These are phyloP conservation scores for Psilopsiagon aymara DNA, from an alignment of 2,113 vertebrate species.

Conservation along the genomic window DNA sequence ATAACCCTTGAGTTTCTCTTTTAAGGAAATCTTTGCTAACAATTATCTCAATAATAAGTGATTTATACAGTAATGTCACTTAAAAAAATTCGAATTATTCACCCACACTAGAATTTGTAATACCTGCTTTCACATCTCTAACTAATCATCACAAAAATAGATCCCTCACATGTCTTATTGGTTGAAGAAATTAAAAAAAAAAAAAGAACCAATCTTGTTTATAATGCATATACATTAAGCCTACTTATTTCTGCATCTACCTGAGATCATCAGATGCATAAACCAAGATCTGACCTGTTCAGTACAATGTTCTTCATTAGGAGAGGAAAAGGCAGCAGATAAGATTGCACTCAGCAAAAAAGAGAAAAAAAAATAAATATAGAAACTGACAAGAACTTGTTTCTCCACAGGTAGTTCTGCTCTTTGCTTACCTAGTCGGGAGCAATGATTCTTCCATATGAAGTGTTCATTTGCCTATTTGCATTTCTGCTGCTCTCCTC, in stretches of 20 bases:
- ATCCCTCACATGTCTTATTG: background rate
- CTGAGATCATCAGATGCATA: background rate
- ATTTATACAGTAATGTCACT: background rate
- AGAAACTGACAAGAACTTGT: background rate
- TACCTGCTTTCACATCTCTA: background rate
- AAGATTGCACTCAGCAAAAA: background rate
- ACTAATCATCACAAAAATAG: background rate
- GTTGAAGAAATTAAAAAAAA: background rate
- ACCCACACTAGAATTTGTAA: background rate
- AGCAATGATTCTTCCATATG: background rate
- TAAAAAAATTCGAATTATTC: background rate
- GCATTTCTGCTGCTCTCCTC: background rate
- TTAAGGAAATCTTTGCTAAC: background rate
- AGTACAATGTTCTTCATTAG: background rate
- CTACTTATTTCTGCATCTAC: background rate
- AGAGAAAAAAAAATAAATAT: background rate
- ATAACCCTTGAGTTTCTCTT: background rate
- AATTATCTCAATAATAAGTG: background rate
- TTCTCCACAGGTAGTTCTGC: background rate
- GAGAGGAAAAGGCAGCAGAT: background rate
- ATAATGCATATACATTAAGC: background rate
- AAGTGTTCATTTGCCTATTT: background rate
- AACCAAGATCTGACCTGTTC: background rate
- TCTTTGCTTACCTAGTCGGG: background rate
- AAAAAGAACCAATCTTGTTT: background rate